A percentile compares a stretch with the other conserved stretches of the same genome.
Evolutionary conservation across 2,113 vertebrate species (phyloP).

Genomic region (Columbina picui): DNA sequence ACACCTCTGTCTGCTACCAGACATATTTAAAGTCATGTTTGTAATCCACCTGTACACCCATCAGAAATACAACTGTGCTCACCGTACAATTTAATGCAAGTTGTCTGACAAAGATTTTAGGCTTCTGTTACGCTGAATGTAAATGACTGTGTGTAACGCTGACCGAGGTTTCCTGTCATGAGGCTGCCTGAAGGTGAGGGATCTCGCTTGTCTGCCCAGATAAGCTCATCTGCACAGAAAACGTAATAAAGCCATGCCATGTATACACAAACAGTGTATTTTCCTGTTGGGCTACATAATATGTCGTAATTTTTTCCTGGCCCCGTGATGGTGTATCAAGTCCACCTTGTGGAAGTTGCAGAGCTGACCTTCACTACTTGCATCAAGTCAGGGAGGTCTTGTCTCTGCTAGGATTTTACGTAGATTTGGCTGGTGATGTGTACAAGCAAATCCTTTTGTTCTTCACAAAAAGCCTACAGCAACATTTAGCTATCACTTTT

Average conservation of each 20-base stretch:
- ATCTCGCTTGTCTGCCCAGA: neutral
- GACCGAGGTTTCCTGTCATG: neutral
- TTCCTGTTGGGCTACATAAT: neutral
- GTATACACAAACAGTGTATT: neutral
- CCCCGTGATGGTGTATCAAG: rapidly evolving
- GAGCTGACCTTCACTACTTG: neutral
- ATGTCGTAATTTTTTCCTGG: neutral
- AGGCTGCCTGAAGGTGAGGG: neutral
- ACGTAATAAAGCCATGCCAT: neutral
- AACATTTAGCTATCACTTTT: neutral
- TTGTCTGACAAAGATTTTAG: neutral
- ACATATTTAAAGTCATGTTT: neutral
- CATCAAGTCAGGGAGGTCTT: neutral
- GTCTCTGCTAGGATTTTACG: neutral
- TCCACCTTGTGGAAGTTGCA: neutral
- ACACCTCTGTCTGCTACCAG: neutral
- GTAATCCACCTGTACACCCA: neutral
- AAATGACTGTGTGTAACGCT: neutral
- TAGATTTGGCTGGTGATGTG: neutral
- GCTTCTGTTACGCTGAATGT: neutral
- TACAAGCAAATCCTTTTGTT: neutral
- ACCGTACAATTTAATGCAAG: neutral
- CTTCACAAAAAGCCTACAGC: neutral
- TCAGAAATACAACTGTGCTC: neutral
- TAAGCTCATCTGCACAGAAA: neutral